Evolutionary conservation across 2,888 invertebrate genomes (phyloP).

Genomic region (Agriopis aurantiaria): DNA sequence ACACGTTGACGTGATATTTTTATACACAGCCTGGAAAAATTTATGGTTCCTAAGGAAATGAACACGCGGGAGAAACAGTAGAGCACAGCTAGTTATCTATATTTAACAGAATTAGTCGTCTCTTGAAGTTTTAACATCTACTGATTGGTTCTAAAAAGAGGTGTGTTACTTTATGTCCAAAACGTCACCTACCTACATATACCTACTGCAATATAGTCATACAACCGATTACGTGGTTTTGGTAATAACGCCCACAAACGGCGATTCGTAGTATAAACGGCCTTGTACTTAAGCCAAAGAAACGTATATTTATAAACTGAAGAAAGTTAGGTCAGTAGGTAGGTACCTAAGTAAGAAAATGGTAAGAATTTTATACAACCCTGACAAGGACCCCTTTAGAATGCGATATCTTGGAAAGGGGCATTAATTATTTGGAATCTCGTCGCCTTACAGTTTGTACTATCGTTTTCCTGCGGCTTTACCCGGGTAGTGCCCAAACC

Average conservation of each 20-base stretch:
- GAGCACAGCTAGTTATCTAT: too few relatives aligned
- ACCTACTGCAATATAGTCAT: constrained; percentile 2
- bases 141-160: constrained; percentile 3
- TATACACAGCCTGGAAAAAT: too few relatives aligned
- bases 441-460: too few relatives aligned
- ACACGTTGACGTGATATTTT: too few relatives aligned
- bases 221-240: constrained; percentile 16
- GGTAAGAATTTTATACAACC: background rate
- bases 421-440: too few relatives aligned
- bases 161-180: background rate
- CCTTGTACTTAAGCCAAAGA: constrained; percentile 17
- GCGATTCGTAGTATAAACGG: constrained; percentile 20
- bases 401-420: too few relatives aligned
- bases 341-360: background rate
- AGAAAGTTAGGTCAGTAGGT: background rate
- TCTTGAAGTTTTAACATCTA: background rate
- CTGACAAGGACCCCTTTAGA: too few relatives aligned
- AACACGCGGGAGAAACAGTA: too few relatives aligned
- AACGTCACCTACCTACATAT: background rate
- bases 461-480: too few relatives aligned
- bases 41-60: too few relatives aligned
- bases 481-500: too few relatives aligned
- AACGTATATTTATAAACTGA: constrained; percentile 6
- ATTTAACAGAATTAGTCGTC: too few relatives aligned
- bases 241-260: constrained; percentile 24